Evolutionary conservation across 2,888 invertebrate species (phyloP), one percentile per base, ranked within the genome.

Genomic region (Yponomeuta evonymella): DNA sequence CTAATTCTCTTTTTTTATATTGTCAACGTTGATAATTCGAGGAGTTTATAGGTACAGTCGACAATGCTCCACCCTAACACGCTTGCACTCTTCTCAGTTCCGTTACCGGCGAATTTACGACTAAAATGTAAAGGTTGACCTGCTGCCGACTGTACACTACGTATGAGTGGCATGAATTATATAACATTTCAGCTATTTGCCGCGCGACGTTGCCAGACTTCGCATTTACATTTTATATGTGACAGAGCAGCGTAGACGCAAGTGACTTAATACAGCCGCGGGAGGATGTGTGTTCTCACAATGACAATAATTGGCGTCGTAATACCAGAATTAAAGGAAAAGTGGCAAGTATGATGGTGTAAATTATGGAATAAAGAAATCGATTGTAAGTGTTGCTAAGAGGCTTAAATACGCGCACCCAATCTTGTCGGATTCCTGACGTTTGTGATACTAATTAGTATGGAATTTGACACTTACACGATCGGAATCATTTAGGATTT

Each of bases 121-220:
- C 43, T 5, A 43, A 43, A 43, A 43, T 43, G 8, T 33, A 8
- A 43, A 43, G 43, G 43, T 43, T 43, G 43, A 43, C 43, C 43
- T 8, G 43, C 43, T 43, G 43, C 8, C 43, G 43, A 43, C 43
- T 5, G 43, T 43, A 43, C 43, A 43, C 43, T 58, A 58, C 51
- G 15, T 58, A 15, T 58, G 51, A 58, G 51, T 58, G 51, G 51
- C 51, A 58, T 58, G 51, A 58, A 58, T 43, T 43, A 43, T 58
- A 58, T 58, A 58, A 58, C 30, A 65, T 65, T 29, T 65, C 65
- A 65, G 12, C 29, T 65, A 65, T 65, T 65, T 65, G 65, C 65
- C 11, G 29, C 30, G 65, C 65, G 65, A 65, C 65, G 65, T 65
- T 65, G 65, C 65, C 65, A 58, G 51, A 58, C 51, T 58, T 58